Evolutionary conservation across 2,888 invertebrate genomes (phyloP), one percentile per base, ranked within the genome.

Genomic region (Polydrusus pterygomalis): DNA sequence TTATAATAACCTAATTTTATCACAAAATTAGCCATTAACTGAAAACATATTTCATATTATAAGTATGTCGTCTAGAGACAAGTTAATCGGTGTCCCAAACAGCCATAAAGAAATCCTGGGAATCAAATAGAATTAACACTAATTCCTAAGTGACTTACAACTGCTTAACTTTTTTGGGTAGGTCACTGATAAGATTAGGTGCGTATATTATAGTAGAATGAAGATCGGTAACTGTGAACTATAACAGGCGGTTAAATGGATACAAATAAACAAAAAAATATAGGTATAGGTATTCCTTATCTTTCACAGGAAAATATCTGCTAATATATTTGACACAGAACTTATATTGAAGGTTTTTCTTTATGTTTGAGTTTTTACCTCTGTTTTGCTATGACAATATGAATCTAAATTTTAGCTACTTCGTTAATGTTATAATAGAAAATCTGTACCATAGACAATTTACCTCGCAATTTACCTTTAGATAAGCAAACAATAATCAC

Each of bases 181-280:
- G 64, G 71, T 54, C 71, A 54, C 51, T 71, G 71, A 71, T 71
- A 71, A 71, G 71, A 64, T 64, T 63, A 64, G 18, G 17, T 40
- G 8, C n/a, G n/a, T n/a, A n/a, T n/a, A n/a, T n/a, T 47, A 47
- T 15, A 43, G 62, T 62, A 62, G 49, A 62, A 43, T 70, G 51
- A 45, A 43, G 30, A 38, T 69, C 38, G 15, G 34, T 25, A 25
- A 25, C 25, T 25, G 25, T 58, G 8, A 25, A 25, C 25, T 25
- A 5, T 58, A n/a, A 34, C n/a, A 58, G 7, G n/a, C 38, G 15
- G 34, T 58, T 38, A 30, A 13, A n/a, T 45, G 13, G 45, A n/a
- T 49, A 51, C 18, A 8, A 51, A 51, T 13, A 11, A 51, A 51
- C n/a, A 51, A 49, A 17, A 43, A n/a, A n/a, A 43, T 47, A 25